Conservation (phyloP, 2,113 vertebrate genomes). For the Bombycilla garrulus region DNA sequence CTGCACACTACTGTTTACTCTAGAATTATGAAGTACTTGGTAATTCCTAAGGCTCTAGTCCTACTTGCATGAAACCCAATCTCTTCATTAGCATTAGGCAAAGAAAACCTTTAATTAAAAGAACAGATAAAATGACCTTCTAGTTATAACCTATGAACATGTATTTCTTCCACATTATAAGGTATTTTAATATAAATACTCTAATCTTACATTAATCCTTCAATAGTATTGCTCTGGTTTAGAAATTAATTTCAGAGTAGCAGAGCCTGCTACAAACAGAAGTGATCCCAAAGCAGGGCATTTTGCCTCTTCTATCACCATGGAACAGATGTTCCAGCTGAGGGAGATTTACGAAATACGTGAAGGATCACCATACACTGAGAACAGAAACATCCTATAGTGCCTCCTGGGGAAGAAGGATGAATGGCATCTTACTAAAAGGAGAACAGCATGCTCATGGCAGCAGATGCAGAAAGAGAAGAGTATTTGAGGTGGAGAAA, state of each 20-base stretch:
- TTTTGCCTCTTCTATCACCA: constrained; percentile 16
- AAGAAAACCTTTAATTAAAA: constrained; percentile 28
- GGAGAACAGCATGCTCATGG: neutral
- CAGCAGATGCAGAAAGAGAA: neutral
- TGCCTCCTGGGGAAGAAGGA: neutral
- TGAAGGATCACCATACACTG: neutral
- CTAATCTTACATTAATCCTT: constrained; percentile 53
- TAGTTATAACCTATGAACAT: constrained; percentile 3
- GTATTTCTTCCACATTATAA: constrained; percentile 7
- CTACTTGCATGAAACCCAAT: neutral
- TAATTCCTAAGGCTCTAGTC: neutral
- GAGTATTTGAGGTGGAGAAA: neutral
- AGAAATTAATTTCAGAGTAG: constrained; percentile 20
- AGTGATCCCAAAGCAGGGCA: neutral
- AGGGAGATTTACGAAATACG: neutral
- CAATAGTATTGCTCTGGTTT: neutral
- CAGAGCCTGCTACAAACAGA: neutral
- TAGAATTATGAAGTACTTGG: neutral
- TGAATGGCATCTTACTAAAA: constrained; percentile 15
- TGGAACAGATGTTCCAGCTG: neutral
- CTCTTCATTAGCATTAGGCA: constrained; percentile 15
- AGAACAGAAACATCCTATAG: constrained; percentile 17
- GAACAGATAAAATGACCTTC: neutral
- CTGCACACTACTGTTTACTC: neutral
- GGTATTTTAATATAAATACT: constrained; percentile 10